Evolutionary conservation across 2,888 invertebrate genomes (phyloP), one percentile per base, ranked within the genome.

Genomic region (Trichopria drosophilae): DNA sequence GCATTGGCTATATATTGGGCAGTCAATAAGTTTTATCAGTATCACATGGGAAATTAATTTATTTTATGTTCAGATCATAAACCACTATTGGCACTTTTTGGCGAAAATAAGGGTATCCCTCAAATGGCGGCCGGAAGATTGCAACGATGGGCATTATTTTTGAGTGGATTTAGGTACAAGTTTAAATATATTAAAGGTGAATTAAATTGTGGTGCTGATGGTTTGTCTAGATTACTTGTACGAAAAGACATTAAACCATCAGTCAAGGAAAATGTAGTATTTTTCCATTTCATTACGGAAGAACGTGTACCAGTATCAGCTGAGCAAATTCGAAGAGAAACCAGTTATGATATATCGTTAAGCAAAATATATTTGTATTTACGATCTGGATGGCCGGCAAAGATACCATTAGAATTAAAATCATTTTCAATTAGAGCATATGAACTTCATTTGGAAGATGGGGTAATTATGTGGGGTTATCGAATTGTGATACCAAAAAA

Each of bases 1-100:
- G 65, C 66, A 2, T 55, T 70, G 29, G 64, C 68, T 13, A 67
- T n/a, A n/a, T n/a, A n/a, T n/a, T n/a, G n/a, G n/a, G n/a, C n/a
- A n/a, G n/a, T n/a, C n/a, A n/a, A n/a, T n/a, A n/a, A n/a, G n/a
- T n/a, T n/a, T n/a, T n/a, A n/a, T n/a, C n/a, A n/a, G n/a, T n/a
- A n/a, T n/a, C n/a, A n/a, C n/a, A n/a, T 71, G 28, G 68, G 69
- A 6, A 55, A 59, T 5, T 49, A 55, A 23, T 71, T 71, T 59
- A 57, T 47, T 3, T 39, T 69, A 3, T 44, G 51, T 12, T 60
- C 61, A 0, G 67, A 71, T 51, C 67, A 70, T 47, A 67, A 67
- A 44, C 67, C 65, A 10, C 50, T 67, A 13, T 51, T 59, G 42
- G 59, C 61, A 0, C 40, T 67, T 7, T 64, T 69, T 49, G 65